A percentile compares a stretch with the other conserved stretches of the same genome.
Evolutionary conservation across 1,140 invertebrate genomes (phyloP).

Genomic region (Diabrotica undecimpunctata): DNA sequence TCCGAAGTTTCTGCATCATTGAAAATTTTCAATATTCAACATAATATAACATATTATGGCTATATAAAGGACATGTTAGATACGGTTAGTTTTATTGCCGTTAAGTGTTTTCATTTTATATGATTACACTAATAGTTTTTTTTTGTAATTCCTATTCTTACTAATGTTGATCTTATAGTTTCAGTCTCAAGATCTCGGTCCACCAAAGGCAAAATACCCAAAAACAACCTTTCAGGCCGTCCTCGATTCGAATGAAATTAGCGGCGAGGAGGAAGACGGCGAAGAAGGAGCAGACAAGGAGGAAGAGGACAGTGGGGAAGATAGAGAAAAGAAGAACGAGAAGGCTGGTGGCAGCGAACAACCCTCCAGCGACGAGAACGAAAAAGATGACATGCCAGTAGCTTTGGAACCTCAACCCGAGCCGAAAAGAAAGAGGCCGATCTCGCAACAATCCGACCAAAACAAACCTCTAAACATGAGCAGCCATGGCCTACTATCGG

Average conservation of each 20-base stretch:
- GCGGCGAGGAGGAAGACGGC: conserved; percentile 13
- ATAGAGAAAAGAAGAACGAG: conserved; percentile 5
- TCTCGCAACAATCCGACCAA: conserved; percentile 27
- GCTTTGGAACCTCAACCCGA: conserved; percentile 26
- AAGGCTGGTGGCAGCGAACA: conserved; percentile 8
- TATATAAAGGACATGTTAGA: too few relatives aligned
- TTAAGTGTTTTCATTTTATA: too few relatives aligned
- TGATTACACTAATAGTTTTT: too few relatives aligned
- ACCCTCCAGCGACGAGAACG: conserved; percentile 16
- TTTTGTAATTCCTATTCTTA: too few relatives aligned
- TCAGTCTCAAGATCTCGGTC: conserved; percentile 22
- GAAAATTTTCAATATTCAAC: too few relatives aligned
- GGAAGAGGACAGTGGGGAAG: not conserved
- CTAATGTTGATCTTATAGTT: not conserved
- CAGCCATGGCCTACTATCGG: conserved; percentile 45
- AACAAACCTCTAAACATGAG: conserved; percentile 45
- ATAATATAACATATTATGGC: too few relatives aligned
- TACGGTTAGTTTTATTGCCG: too few relatives aligned
- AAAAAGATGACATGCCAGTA: conserved; percentile 38
- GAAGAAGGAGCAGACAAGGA: conserved; percentile 6
- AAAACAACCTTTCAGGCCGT: not conserved
- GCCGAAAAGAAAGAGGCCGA: conserved; percentile 27
- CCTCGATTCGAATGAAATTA: not conserved
- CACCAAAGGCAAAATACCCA: conserved; percentile 1
- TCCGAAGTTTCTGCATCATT: too few relatives aligned